These are phyloP conservation scores for Venustoraphidia nigricollis DNA, from an alignment of 2,888 invertebrate genomes.

Conservation along the genomic window DNA sequence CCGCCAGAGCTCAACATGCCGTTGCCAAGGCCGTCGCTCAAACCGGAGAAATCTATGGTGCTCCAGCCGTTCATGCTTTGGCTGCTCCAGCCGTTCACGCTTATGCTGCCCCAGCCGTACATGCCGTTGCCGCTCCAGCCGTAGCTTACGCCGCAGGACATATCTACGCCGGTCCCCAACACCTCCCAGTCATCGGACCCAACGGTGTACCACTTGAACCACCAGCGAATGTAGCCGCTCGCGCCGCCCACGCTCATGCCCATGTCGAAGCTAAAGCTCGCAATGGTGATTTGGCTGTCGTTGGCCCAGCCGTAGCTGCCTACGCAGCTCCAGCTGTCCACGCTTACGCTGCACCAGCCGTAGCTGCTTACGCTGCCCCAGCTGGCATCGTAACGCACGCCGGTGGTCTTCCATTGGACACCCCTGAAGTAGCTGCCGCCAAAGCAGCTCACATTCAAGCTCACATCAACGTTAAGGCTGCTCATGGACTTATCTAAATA, in stretches of 20 bases:
- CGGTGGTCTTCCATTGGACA: constrained; percentile 1
- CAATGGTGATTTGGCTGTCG: neutral
- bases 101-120: neutral
- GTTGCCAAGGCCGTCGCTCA: constrained; percentile 2
- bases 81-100: neutral
- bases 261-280: neutral
- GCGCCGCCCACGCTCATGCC: constrained; percentile 1
- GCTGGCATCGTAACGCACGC: too few species aligned
- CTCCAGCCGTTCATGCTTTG: neutral
- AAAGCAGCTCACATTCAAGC: constrained; percentile 5
- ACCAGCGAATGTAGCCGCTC: constrained; percentile 2
- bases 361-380: too few species aligned
- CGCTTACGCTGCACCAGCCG: too few species aligned
- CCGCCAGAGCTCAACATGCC: constrained; percentile 23
- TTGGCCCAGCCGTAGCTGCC: too few species aligned
- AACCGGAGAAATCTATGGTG: neutral
- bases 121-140: neutral
- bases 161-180: neutral
- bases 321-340: too few species aligned
- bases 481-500: neutral
- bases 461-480: constrained; percentile 3
- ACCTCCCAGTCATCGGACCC: constrained; percentile 1
- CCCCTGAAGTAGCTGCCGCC: constrained; percentile 8
- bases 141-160: neutral
- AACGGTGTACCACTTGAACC: constrained; percentile 3